Percentiles rank a stretch among this genome's conserved stretches.
These are phyloP conservation scores for Indicator indicator DNA, from an alignment of 2,113 vertebrate genomes.

Conservation along the genomic window DNA sequence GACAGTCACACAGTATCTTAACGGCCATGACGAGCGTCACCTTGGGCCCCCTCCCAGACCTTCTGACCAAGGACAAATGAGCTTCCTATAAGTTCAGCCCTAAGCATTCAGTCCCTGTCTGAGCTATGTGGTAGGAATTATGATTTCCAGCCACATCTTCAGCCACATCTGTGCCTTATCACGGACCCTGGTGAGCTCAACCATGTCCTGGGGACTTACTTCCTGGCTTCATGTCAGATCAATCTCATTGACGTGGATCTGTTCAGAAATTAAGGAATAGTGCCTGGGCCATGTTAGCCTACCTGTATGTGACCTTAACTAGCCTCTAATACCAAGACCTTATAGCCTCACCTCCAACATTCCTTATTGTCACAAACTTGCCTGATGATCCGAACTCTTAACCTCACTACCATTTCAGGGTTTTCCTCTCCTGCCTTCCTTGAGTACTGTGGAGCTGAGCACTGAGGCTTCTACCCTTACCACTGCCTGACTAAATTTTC, in stretches of 20 bases:
- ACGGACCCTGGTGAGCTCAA: background rate
- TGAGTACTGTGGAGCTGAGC: background rate
- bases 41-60: accelerated
- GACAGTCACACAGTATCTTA: background rate
- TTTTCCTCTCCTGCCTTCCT: background rate
- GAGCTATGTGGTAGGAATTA: background rate
- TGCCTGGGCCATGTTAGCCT: background rate
- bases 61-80: background rate
- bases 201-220: background rate
- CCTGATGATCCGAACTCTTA: background rate
- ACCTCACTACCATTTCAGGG: background rate
- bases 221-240: background rate
- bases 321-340: background rate
- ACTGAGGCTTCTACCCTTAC: background rate
- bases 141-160: background rate
- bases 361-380: background rate
- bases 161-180: accelerated
- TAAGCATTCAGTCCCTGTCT: background rate
- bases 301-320: background rate
- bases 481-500: background rate
- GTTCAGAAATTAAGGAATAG: background rate
- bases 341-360: background rate
- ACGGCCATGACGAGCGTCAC: background rate
- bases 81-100: background rate
- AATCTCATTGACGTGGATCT: background rate